phyloP scores from a whole-genome alignment of 2,888 invertebrate species.

The Lepidocyrtinus sp. region DNA sequence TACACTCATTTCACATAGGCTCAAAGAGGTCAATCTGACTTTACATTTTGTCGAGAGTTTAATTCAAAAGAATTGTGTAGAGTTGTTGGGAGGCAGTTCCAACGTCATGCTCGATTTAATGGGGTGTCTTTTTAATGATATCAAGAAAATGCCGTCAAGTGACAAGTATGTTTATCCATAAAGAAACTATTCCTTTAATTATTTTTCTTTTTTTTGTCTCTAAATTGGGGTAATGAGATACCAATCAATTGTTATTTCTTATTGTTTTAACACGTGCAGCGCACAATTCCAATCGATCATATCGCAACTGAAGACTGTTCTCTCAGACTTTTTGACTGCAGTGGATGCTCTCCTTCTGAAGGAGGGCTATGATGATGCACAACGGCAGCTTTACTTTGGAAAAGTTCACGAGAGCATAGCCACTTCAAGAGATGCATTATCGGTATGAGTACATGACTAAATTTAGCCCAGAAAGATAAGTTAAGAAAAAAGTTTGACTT shows the following conservation, averaged over 20 bases:
- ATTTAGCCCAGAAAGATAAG: not conserved
- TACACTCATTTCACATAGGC: conserved; percentile 63
- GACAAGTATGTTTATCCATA: conserved; percentile 63
- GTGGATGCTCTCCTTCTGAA: conserved; percentile 69
- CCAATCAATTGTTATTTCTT: too few species aligned
- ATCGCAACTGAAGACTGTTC: conserved; percentile 68
- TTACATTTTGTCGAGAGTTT: conserved; percentile 69
- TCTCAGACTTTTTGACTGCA: conserved; percentile 69
- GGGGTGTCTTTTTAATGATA: conserved; percentile 69
- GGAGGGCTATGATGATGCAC: conserved; percentile 66
- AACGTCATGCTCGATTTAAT: conserved; percentile 70
- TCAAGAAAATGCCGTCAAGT: conserved; percentile 67
- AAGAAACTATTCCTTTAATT: not conserved
- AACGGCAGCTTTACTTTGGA: conserved; percentile 67
- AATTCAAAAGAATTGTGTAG: conserved; percentile 69
- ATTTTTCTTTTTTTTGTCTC: too few species aligned
- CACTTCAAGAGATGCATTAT: conserved; percentile 67
- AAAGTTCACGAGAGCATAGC: conserved; percentile 67
- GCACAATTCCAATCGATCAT: conserved; percentile 69
- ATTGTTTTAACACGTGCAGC: too few species aligned
- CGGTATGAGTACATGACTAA: conserved; percentile 53
- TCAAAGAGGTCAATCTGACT: conserved; percentile 69
- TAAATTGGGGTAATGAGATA: too few species aligned
- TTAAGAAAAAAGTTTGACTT: not conserved
- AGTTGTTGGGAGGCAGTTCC: conserved; percentile 68